A percentile compares a stretch with the other conserved stretches of the same genome.
Conservation (phyloP, 2,888 invertebrate genomes). For the Stegophylla sp. region DNA sequence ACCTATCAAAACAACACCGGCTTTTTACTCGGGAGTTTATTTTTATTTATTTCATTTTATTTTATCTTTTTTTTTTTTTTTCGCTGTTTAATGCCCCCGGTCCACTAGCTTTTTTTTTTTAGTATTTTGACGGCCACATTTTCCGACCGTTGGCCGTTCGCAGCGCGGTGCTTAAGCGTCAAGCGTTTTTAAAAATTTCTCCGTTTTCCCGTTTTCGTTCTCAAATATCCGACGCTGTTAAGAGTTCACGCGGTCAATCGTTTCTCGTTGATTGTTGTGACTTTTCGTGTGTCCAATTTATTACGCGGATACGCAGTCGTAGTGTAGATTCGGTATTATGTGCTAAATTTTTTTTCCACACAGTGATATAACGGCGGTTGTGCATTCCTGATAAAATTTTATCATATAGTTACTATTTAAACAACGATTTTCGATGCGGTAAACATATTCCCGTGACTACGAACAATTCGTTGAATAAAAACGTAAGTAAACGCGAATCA, state of each 20-base stretch:
- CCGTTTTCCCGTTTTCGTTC: neutral
- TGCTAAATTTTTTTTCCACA: neutral
- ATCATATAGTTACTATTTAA: neutral
- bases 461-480: neutral
- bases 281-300: neutral
- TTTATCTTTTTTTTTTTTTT: conserved; percentile 24
- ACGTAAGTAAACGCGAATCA: neutral
- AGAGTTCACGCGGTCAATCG: too few species aligned
- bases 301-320: neutral
- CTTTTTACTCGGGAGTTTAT: conserved; percentile 43
- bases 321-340: neutral
- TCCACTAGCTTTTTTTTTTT: conserved; percentile 29
- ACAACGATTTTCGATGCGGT: neutral
- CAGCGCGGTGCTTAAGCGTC: conserved; percentile 17
- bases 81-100: neutral
- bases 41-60: conserved; percentile 30
- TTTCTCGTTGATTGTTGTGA: neutral
- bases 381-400: neutral
- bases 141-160: conserved; percentile 36
- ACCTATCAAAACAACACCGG: conserved; percentile 52
- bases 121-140: conserved; percentile 49
- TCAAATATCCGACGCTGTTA: neutral
- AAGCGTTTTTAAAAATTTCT: conserved; percentile 1
- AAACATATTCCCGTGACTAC: neutral
- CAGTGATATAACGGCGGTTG: conserved; percentile 1